Base-by-base conservation (phyloP, 2,113 vertebrate genomes). In the Entelurus aequoreus region DNA sequence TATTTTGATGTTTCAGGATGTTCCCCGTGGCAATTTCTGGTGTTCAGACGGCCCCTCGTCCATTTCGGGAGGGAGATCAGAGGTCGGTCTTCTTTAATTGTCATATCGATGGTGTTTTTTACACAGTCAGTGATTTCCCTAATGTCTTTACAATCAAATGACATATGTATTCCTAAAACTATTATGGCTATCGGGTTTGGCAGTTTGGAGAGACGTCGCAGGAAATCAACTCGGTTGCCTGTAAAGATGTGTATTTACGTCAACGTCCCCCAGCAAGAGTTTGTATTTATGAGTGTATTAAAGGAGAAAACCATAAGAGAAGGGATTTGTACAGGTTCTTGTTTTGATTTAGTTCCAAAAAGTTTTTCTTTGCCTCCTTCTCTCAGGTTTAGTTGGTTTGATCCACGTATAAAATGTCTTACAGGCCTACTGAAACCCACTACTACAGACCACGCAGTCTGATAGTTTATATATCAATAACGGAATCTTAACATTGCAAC, bases 1-100 rank as follows among this genome's bases (percentile, higher is more conserved):
- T 68, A 71, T 78, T 74, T 71, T 49, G 62, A 66, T 36, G 28
- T 49, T 74, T 71, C 52, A 37, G 65, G 65, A 60, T 44, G 15
- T 69, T 63, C 54, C 69, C 62, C 12, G 14, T n/a, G 69, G 73
- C 74, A 28, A 54, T 77, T 76, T 77, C 62, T 66, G 53, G 48
- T 55, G 16, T 60, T 65, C 28, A 21, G 13, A 38, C 61, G 51
- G 72, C 72, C 53, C 52, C 48, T 46, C 50, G 48, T 59, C 58
- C 44, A 51, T 62, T 16, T 15, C 36, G 36, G 15, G 4, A 2
- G 35, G 56, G 60, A 51, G 72, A 59, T 74, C 69, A 69, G 37
- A 66, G 76, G 72, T 72, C 62, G 28, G 28, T 28, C 28, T 28
- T 28, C 28, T 28, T 28, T 28, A 28, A 3, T 28, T 28, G 28